These are phyloP conservation scores for Hydractinia echinata DNA, from an alignment of 30 jellyfish, hydroid and myxozoan species.

Conservation along the genomic window DNA sequence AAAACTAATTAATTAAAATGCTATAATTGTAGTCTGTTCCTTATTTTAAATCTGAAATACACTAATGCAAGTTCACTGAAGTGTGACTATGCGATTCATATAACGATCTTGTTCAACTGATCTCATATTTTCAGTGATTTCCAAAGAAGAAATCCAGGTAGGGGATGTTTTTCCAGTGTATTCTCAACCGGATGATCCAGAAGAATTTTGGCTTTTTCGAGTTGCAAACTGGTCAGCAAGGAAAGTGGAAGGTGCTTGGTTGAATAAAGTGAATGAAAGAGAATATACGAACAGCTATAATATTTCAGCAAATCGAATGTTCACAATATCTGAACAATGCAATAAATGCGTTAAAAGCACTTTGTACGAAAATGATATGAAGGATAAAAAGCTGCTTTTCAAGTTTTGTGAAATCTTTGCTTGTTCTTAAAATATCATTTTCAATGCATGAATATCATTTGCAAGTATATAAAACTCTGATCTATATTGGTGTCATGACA, in stretches of 20 bases:
- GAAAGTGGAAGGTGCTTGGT: neutral
- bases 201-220: conserved; percentile 6
- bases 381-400: too few species aligned
- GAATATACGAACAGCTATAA: neutral
- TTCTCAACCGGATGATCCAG: conserved; percentile 9
- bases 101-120: too few species aligned
- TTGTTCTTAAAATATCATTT: too few species aligned
- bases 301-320: neutral
- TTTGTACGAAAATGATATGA: neutral
- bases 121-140: neutral
- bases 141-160: conserved; percentile 1
- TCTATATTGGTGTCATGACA: too few species aligned
- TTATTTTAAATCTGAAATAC: too few species aligned
- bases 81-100: too few species aligned
- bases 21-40: too few species aligned
- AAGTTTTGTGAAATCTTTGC: too few species aligned
- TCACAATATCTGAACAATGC: neutral
- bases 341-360: neutral
- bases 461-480: too few species aligned
- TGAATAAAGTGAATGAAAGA: neutral
- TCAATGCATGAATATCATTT: too few species aligned
- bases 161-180: conserved; percentile 5
- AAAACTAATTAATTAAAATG: too few species aligned
- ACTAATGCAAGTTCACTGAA: too few species aligned
- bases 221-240: conserved; percentile 1